phyloP scores from a whole-genome alignment of 2,797 vertebrate genomes.

The Clamator glandarius region DNA sequence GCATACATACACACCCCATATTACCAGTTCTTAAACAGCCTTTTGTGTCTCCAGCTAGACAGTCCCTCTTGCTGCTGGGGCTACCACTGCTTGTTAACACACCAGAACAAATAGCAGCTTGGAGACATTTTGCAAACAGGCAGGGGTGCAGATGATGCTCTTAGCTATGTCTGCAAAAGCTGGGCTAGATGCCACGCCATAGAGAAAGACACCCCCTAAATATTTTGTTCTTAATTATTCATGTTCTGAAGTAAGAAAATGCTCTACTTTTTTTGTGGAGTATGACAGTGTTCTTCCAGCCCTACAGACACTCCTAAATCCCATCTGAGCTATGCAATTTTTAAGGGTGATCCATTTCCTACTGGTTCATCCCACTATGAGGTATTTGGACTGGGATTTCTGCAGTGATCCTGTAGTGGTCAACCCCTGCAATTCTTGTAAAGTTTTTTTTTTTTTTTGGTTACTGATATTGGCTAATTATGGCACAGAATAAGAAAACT shows the following conservation, averaged over 20 bases:
- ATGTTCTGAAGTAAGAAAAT: neutral
- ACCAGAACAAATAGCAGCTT: neutral
- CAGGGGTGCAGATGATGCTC: neutral
- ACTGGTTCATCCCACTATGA: neutral
- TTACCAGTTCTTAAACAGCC: slow-evolving; percentile 31
- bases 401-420: neutral
- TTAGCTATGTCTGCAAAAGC: neutral
- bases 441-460: neutral
- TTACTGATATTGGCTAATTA: slow-evolving; percentile 60
- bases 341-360: neutral
- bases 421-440: neutral
- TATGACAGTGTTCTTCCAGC: neutral
- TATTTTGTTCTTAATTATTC: neutral
- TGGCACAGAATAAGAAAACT: slow-evolving; percentile 48
- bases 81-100: neutral
- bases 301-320: neutral
- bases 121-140: neutral
- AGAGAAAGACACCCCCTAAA: neutral
- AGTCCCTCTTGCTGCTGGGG: neutral
- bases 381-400: neutral
- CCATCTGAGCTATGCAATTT: neutral
- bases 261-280: neutral
- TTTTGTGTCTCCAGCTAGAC: slow-evolving; percentile 11
- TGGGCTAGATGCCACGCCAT: neutral
- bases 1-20: neutral